Evolutionary conservation across 2,888 invertebrate species (phyloP).

Genomic region (Mycalesis mineus): DNA sequence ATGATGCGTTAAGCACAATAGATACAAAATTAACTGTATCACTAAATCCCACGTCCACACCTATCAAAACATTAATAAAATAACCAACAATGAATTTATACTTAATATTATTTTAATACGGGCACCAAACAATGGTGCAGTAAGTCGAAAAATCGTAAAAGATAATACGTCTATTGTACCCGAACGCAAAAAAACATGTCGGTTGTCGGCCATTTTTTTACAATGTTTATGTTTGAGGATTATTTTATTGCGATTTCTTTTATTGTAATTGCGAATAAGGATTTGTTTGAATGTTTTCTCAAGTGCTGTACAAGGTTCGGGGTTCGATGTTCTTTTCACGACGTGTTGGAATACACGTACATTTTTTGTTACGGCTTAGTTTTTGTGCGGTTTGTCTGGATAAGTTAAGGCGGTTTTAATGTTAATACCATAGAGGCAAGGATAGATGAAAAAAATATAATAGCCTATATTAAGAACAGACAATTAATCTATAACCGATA

Average conservation of each 20-base stretch:
- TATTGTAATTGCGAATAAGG: slow-evolving; percentile 18
- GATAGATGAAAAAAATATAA: neutral
- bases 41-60: slow-evolving; percentile 29
- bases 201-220: slow-evolving; percentile 18
- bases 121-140: slow-evolving; percentile 16
- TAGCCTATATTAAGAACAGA: neutral
- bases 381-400: slow-evolving; percentile 1
- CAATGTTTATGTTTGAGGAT: slow-evolving; percentile 23
- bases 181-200: slow-evolving; percentile 16
- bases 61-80: slow-evolving; percentile 37
- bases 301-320: slow-evolving; percentile 23
- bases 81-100: slow-evolving; percentile 15
- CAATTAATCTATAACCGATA: neutral
- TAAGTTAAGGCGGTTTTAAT: slow-evolving; percentile 1
- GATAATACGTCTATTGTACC: slow-evolving; percentile 24
- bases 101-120: slow-evolving; percentile 17
- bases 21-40: slow-evolving; percentile 24
- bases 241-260: slow-evolving; percentile 24
- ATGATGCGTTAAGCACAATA: slow-evolving; percentile 1
- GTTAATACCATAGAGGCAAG: neutral
- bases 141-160: slow-evolving; percentile 27
- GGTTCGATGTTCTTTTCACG: slow-evolving; percentile 15
- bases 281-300: slow-evolving; percentile 29
- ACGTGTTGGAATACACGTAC: slow-evolving; percentile 7
- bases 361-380: slow-evolving; percentile 7